Evolutionary conservation across 2,888 invertebrate species (phyloP), one percentile per base, ranked within the genome.

Genomic region (Ectemnius lituratus): DNA sequence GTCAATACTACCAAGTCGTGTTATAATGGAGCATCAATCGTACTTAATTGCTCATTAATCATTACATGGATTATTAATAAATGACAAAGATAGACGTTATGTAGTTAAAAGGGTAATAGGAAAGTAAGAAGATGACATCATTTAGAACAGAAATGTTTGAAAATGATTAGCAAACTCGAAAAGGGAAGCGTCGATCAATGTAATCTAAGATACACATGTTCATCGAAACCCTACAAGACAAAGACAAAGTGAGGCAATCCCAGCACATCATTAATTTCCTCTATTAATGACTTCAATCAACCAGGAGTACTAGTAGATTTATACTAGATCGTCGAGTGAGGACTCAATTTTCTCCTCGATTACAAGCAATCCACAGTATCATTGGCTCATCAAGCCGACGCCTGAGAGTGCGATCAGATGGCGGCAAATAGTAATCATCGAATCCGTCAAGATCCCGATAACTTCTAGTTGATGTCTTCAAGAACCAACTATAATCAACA

Each of bases 261-360:
- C 67, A 64, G 73, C 59, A 76, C 70, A 79, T 83, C 81, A 83
- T 83, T 83, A 83, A 83, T 83, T 81, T 83, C 76, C 77, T 78
- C 83, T 83, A 83, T 83, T 83, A 83, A 83, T 83, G 83, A 81
- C 79, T 64, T 79, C 83, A 79, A 79, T 81, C 83, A 83, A 64
- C 37, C 79, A 71, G 73, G 67, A 73, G 73, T 62, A 76, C 37
- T 11, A 37, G 37, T 37, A 37, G 37, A 37, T 37, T 37, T 11
- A 11, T 37, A 37, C 37, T 37, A 37, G 37, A 37, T 37, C 37
- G 37, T 37, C 37, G 37, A 37, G 73, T 78, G 83, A 83, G 73
- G 72, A 83, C 83, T 83, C 78, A 79, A 83, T 83, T 81, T 76
- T 65, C 73, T 79, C 79, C 83, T 77, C 83, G 76, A 83, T 83